Evolutionary conservation across 2,888 invertebrate species (phyloP).

Genomic region (Melanostoma scalare): DNA sequence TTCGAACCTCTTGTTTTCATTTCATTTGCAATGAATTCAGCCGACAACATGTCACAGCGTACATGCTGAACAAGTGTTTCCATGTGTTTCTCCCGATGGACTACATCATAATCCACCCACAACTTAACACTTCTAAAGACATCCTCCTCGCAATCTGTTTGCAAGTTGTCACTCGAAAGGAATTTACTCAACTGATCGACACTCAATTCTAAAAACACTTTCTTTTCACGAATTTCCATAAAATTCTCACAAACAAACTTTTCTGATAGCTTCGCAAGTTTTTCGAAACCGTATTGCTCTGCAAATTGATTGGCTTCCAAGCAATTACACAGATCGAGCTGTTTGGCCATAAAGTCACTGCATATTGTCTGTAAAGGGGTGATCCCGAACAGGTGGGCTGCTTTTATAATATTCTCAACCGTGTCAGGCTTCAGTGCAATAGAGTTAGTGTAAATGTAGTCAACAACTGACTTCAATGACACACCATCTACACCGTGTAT

Average conservation of each 20-base stretch:
- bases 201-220: neutral
- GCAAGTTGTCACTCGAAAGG: neutral
- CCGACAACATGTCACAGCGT: too few species aligned
- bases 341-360: neutral
- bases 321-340: neutral
- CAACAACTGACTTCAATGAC: constrained; percentile 3
- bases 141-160: neutral
- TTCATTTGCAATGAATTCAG: too few species aligned
- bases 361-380: neutral
- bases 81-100: neutral
- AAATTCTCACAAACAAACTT: neutral
- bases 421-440: neutral
- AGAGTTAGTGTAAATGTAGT: constrained; percentile 7
- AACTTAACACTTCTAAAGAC: neutral
- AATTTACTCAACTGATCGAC: neutral
- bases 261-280: neutral
- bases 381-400: neutral
- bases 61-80: neutral
- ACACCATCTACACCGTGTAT: neutral
- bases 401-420: neutral
- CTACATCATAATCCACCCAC: neutral
- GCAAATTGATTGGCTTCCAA: neutral
- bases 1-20: too few species aligned
- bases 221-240: neutral
- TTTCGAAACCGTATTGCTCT: neutral